Conservation (phyloP, 2,888 invertebrate species). For the Cryptus armator region DNA sequence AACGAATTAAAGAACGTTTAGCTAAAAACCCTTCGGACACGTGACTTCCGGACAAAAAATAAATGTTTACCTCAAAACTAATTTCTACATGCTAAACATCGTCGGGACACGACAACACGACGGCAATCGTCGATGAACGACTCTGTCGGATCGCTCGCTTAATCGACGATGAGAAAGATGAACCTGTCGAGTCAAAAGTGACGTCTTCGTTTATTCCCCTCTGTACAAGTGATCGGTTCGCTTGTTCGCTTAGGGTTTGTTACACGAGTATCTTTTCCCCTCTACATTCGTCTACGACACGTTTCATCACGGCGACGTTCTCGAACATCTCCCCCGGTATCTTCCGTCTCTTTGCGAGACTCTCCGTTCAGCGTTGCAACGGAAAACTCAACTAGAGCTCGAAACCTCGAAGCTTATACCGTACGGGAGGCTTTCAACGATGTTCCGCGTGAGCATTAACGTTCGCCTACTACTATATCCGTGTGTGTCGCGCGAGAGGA, state of each 20-base stretch:
- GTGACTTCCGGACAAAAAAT: no score
- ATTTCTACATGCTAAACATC: not conserved
- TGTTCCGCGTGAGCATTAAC: conserved; percentile 7
- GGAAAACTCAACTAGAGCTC: not conserved
- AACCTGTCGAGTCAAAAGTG: conserved; percentile 30
- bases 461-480: not conserved
- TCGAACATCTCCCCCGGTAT: not conserved
- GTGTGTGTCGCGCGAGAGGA: conserved; percentile 41
- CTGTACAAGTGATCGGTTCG: not conserved
- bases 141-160: not conserved
- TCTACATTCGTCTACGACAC: conserved; percentile 24
- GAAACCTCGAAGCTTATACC: not conserved
- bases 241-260: conserved; percentile 3
- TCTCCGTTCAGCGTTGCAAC: not conserved
- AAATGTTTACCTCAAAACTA: no score
- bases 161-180: conserved; percentile 26
- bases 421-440: conserved; percentile 3
- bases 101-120: not conserved
- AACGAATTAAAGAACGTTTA: no score
- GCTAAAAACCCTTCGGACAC: no score
- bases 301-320: conserved; percentile 14
- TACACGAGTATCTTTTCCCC: conserved; percentile 15
- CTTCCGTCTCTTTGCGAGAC: no score
- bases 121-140: not conserved
- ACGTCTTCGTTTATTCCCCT: conserved; percentile 30